These are phyloP conservation scores for Hippocampus guttulatus DNA, from an alignment of 2,113 vertebrate genomes.

Conservation along the genomic window DNA sequence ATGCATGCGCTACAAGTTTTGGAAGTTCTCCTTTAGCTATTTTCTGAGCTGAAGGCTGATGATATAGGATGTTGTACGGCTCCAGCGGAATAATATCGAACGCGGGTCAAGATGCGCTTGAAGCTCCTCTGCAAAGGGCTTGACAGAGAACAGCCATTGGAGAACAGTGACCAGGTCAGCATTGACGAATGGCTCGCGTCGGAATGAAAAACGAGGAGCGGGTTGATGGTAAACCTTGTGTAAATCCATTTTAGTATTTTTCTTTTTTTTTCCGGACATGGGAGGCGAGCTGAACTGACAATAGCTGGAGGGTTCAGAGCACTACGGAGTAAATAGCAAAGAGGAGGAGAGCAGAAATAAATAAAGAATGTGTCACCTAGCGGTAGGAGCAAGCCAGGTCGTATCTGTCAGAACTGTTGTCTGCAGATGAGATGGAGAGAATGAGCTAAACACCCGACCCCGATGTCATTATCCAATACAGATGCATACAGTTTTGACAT, in stretches of 20 bases:
- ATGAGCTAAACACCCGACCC: conserved; percentile 29
- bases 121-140: conserved; percentile 27
- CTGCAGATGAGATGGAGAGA: conserved; percentile 76
- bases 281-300: conserved; percentile 75
- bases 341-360: conserved; percentile 60
- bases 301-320: conserved; percentile 69
- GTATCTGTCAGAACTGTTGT: conserved; percentile 75
- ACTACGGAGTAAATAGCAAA: conserved; percentile 71
- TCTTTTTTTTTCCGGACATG: conserved; percentile 52
- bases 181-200: conserved; percentile 40
- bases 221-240: conserved; percentile 64
- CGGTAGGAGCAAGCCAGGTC: conserved; percentile 67
- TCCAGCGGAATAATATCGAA: conserved; percentile 4
- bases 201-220: conserved; percentile 55
- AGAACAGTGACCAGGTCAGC: conserved; percentile 53
- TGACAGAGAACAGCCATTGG: conserved; percentile 26
- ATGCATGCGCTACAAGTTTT: background rate
- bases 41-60: conserved; percentile 5
- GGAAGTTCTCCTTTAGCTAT: background rate
- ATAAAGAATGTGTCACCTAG: conserved; percentile 72
- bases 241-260: conserved; percentile 66
- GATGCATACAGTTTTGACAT: background rate
- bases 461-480: background rate
- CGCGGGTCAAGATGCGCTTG: conserved; percentile 4
- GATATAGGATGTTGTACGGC: conserved; percentile 1